A percentile compares a stretch with the other conserved stretches of the same genome.
phyloP scores from a whole-genome alignment of 2,888 invertebrate species.

The Agrochola macilenta region DNA sequence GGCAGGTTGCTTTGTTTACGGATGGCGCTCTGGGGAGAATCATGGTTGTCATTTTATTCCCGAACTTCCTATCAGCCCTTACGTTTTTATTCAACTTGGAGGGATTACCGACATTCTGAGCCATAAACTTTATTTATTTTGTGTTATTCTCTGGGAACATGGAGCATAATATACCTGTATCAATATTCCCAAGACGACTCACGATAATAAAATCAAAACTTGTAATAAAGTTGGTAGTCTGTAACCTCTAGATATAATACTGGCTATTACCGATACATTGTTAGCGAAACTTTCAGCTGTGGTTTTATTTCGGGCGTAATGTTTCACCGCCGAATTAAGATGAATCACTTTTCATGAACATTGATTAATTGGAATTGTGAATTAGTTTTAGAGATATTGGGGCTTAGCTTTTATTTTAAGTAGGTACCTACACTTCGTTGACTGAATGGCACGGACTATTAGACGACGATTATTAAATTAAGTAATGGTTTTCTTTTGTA shows the following conservation, averaged over 20 bases:
- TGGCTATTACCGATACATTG: conserved; percentile 22
- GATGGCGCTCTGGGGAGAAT: conserved; percentile 12
- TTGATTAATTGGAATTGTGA: conserved; percentile 59
- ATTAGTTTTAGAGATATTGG: conserved; percentile 43
- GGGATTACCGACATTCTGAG: conserved; percentile 24
- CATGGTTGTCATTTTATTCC: conserved; percentile 28
- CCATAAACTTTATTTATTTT: conserved; percentile 52
- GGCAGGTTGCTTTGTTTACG: conserved; percentile 24
- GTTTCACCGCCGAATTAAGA: conserved; percentile 46
- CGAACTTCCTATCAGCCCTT: conserved; percentile 25
- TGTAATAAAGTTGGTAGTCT: conserved; percentile 11
- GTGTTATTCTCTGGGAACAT: conserved; percentile 14
- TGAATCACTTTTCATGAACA: conserved; percentile 51
- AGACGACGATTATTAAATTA: conserved; percentile 31
- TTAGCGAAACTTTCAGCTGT: conserved; percentile 37
- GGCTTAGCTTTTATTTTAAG: conserved; percentile 36
- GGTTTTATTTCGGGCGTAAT: conserved; percentile 40
- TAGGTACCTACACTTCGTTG: conserved; percentile 11
- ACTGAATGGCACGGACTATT: conserved; percentile 7
- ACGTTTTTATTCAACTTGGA: conserved; percentile 46
- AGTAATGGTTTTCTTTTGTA: conserved; percentile 32
- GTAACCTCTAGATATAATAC: conserved; percentile 15
- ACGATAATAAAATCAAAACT: conserved; percentile 43
- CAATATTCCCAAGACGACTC: conserved; percentile 33
- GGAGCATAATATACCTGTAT: conserved; percentile 8